phyloP scores from a whole-genome alignment of 2,888 invertebrate species.

The Cerastoderma edule region DNA sequence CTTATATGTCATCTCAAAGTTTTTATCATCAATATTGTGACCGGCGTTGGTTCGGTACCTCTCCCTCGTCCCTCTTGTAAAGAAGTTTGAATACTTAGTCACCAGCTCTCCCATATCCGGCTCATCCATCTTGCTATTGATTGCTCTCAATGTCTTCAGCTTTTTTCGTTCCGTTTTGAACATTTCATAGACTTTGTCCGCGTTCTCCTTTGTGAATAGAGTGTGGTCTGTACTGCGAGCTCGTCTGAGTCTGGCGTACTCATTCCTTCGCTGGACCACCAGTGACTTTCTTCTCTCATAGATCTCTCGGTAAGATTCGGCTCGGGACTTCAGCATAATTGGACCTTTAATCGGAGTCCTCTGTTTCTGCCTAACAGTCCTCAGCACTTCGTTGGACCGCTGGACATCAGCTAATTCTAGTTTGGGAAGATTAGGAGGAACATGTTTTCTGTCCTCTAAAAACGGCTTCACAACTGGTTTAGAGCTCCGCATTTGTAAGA shows the following conservation, averaged over 20 bases:
- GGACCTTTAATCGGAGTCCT: slow-evolving; percentile 8
- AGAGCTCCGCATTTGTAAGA: too few species aligned
- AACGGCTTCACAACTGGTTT: too few species aligned
- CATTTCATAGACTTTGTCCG: slow-evolving; percentile 22
- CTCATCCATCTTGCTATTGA: slow-evolving; percentile 17
- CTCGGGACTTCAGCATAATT: slow-evolving; percentile 45
- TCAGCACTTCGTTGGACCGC: background rate
- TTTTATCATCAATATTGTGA: slow-evolving; percentile 24
- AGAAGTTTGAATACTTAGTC: slow-evolving; percentile 30
- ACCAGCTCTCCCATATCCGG: slow-evolving; percentile 2
- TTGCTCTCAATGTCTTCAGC: slow-evolving; percentile 7
- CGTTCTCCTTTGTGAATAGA: slow-evolving; percentile 21
- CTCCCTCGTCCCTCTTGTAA: slow-evolving; percentile 39
- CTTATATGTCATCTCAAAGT: slow-evolving; percentile 22
- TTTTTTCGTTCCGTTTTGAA: slow-evolving; percentile 8
- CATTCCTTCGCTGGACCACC: slow-evolving; percentile 8
- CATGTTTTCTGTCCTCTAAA: background rate
- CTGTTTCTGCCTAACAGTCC: background rate
- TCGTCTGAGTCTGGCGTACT: slow-evolving; percentile 17
- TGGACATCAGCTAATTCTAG: slow-evolving; percentile 8
- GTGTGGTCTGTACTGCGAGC: slow-evolving; percentile 42
- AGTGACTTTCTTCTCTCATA: slow-evolving; percentile 31
- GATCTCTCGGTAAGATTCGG: slow-evolving; percentile 44
- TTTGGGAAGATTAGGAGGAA: slow-evolving; percentile 14
- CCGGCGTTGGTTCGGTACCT: slow-evolving; percentile 31